A percentile compares a stretch with the other conserved stretches of the same genome.
These are phyloP conservation scores for Bufo bufo DNA, from an alignment of 2,113 vertebrate species.

Conservation along the genomic window DNA sequence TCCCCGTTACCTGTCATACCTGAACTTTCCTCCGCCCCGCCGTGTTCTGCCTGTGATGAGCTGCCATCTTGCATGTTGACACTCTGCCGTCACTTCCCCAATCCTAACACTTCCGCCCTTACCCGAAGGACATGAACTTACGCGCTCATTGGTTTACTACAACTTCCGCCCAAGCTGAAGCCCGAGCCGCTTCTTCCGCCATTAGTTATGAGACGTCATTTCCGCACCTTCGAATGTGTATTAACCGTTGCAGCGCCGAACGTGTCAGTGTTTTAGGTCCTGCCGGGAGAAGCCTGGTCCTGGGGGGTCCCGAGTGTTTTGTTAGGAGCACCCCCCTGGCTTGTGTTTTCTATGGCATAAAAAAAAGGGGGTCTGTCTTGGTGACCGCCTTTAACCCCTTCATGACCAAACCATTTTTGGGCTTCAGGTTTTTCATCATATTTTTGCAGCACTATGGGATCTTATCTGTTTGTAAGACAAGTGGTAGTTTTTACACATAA, in stretches of 20 bases:
- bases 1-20: slow-evolving; percentile 67
- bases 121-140: fast-evolving
- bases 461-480: no score
- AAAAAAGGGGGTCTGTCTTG: no score
- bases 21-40: slow-evolving; percentile 98
- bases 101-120: slow-evolving; percentile 60
- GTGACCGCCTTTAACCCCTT: no score
- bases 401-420: no score
- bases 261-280: no score
- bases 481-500: no score
- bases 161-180: slow-evolving; percentile 28
- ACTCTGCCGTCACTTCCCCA: slow-evolving; percentile 85
- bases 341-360: no score
- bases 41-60: slow-evolving; percentile 98
- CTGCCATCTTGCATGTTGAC: slow-evolving; percentile 99
- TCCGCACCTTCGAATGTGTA: neutral
- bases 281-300: neutral
- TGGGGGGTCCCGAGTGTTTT: no score
- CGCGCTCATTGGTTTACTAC: neutral
- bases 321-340: no score
- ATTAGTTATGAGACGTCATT: neutral
- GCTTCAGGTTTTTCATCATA: no score
- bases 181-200: neutral
- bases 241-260: neutral
- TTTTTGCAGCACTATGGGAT: no score